Conservation (phyloP, 2,113 vertebrate genomes). For the Saccopteryx leptura region DNA sequence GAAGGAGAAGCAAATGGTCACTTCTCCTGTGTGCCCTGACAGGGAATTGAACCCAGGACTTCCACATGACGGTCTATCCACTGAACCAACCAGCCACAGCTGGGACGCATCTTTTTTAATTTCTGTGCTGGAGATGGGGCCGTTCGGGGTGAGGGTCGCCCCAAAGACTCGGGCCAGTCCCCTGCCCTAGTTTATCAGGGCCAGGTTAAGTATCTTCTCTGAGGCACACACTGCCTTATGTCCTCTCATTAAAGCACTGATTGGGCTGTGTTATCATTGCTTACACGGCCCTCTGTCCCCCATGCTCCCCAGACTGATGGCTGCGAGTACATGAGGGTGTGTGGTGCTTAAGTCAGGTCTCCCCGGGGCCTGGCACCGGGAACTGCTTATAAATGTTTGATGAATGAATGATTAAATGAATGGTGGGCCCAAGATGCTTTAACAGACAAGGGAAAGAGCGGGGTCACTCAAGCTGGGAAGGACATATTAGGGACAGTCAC, state of each 20-base stretch:
- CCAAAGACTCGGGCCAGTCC: not conserved
- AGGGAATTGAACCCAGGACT: no score
- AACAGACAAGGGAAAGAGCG: not conserved
- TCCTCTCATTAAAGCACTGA: not conserved
- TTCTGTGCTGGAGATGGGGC: not conserved
- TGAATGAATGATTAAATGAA: slow-evolving; percentile 6
- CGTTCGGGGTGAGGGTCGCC: not conserved
- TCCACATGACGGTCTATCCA: no score
- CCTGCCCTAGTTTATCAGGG: not conserved
- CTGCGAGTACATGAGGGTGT: not conserved
- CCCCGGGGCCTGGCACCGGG: not conserved
- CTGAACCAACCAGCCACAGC: no score
- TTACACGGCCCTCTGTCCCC: not conserved
- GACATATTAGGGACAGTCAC: not conserved
- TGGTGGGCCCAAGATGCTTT: not conserved
- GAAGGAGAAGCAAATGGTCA: no score
- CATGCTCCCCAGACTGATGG: no score
- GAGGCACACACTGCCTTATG: not conserved
- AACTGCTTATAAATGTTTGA: not conserved
- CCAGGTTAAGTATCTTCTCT: not conserved
- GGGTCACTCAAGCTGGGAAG: not conserved
- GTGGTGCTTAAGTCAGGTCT: not conserved
- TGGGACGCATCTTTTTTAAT: not conserved
- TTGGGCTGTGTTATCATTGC: not conserved
- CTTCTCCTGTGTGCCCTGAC: no score